Conservation (phyloP, 1,140 invertebrate genomes). For the Formica exsecta region DNA sequence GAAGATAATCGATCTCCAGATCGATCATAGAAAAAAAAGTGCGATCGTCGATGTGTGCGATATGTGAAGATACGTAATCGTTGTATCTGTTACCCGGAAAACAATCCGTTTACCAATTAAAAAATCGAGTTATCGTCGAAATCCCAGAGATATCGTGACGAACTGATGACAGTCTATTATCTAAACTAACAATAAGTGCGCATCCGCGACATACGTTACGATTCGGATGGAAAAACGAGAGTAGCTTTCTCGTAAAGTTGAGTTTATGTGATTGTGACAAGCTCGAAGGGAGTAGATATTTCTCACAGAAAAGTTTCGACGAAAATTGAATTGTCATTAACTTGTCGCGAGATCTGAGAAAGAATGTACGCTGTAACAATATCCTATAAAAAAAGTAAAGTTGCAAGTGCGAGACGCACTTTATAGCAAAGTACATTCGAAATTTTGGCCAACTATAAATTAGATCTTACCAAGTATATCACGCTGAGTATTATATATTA, state of each 20-base stretch:
- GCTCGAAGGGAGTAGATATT: too few relatives aligned
- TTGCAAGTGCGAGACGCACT: background rate
- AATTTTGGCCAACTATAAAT: background rate
- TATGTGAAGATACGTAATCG: background rate
- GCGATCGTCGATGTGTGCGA: background rate
- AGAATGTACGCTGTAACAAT: too few relatives aligned
- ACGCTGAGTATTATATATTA: background rate
- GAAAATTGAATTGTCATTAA: background rate
- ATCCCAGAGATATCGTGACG: background rate
- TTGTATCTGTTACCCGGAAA: background rate
- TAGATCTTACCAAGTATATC: background rate
- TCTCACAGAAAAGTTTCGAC: background rate
- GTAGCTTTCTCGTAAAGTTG: background rate
- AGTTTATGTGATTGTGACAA: background rate
- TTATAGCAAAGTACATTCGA: background rate
- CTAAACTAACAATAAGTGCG: background rate
- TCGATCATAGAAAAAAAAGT: background rate
- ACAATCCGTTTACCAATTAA: background rate
- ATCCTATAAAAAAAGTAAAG: background rate
- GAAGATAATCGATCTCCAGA: constrained; percentile 15
- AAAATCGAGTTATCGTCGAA: constrained; percentile 1
- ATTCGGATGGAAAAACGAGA: background rate
- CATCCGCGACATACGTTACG: background rate
- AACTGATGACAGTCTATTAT: constrained; percentile 6
- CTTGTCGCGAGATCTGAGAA: background rate